phyloP scores from a whole-genome alignment of 2,797 vertebrate genomes.

The Sebastes alutus region DNA sequence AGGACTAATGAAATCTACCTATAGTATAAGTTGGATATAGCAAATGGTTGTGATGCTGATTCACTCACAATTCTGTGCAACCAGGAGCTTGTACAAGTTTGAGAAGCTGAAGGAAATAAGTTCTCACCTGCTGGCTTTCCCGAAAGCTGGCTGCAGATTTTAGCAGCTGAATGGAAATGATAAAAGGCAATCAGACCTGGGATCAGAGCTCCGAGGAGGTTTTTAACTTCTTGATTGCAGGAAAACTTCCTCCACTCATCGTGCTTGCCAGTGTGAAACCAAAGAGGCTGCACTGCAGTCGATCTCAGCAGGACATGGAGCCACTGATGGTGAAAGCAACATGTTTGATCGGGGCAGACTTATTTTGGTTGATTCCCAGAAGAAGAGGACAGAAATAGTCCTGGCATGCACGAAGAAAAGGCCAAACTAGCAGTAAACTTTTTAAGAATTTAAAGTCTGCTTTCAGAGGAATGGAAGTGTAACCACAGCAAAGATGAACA shows the following conservation, averaged over 20 bases:
- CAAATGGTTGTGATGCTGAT: background rate
- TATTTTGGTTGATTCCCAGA: constrained; percentile 39
- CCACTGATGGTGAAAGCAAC: constrained; percentile 52
- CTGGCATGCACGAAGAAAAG: background rate
- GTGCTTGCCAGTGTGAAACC: constrained; percentile 30
- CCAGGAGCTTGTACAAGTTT: background rate
- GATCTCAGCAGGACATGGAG: constrained; percentile 32
- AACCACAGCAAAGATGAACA: background rate
- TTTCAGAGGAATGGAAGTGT: background rate
- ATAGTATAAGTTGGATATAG: background rate
- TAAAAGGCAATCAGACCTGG: constrained; percentile 34
- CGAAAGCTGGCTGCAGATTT: background rate
- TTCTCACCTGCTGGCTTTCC: background rate
- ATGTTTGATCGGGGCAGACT: constrained; percentile 48
- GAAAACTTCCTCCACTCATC: constrained; percentile 12
- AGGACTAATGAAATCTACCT: background rate
- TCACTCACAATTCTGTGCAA: background rate
- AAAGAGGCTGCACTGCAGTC: constrained; percentile 37
- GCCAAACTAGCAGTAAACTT: background rate
- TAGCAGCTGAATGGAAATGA: constrained; percentile 5
- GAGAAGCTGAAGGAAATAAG: background rate
- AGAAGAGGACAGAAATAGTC: constrained; percentile 35
- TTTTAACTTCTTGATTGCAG: constrained; percentile 34
- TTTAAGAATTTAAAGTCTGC: background rate
- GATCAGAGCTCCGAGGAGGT: constrained; percentile 12